A percentile compares a stretch with the other conserved stretches of the same genome.
Conservation (phyloP, 2,888 invertebrate species). For the Acanthosepion esculentum region DNA sequence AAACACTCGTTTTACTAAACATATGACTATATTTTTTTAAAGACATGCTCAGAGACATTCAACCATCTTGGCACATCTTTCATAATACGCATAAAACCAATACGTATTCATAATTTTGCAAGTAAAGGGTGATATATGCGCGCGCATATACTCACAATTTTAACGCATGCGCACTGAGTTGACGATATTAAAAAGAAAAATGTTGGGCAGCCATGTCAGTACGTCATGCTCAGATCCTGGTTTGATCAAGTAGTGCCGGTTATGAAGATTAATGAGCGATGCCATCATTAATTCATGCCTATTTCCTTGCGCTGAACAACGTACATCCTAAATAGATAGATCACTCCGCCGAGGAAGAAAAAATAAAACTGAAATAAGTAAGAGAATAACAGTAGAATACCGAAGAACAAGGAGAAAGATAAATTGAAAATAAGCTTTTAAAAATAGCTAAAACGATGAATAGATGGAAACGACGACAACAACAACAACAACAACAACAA, state of each 20-base stretch:
- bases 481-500: too few species aligned
- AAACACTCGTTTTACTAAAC: too few species aligned
- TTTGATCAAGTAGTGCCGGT: constrained; percentile 33
- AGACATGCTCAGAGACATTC: too few species aligned
- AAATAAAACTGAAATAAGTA: not conserved
- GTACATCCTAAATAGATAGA: constrained; percentile 13
- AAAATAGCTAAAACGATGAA: too few species aligned
- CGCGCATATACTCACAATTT: not conserved
- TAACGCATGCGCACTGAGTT: not conserved
- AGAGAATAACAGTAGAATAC: not conserved
- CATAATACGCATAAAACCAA: too few species aligned
- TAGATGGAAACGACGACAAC: too few species aligned
- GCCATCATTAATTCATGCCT: not conserved
- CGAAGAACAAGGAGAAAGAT: not conserved
- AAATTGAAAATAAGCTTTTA: too few species aligned
- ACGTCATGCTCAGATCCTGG: constrained; percentile 20
- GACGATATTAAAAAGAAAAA: not conserved
- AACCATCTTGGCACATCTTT: too few species aligned
- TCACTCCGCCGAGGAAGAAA: not conserved
- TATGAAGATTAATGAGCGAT: constrained; percentile 16
- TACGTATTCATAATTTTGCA: not conserved
- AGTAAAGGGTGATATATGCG: not conserved
- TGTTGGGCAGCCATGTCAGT: not conserved
- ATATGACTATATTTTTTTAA: too few species aligned
- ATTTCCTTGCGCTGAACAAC: constrained; percentile 33